Evolutionary conservation across 2,888 invertebrate species (phyloP).

Genomic region (Trissoscelio sp.): DNA sequence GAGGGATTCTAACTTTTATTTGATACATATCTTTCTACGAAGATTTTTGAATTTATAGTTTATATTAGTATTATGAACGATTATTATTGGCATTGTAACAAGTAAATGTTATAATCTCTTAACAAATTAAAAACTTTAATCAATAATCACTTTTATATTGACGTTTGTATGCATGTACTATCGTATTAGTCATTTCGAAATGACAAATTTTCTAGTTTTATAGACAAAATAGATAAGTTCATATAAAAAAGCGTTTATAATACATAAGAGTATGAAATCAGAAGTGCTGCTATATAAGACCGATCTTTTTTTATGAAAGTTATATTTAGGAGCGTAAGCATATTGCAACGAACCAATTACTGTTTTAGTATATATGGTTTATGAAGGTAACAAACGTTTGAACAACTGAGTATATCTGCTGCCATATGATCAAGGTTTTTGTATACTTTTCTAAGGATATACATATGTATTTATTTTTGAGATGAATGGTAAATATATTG

Average conservation of each 20-base stretch:
- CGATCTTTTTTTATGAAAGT: conserved; percentile 8
- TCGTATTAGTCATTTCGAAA: conserved; percentile 49
- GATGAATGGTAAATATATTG: conserved; percentile 33
- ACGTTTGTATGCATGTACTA: conserved; percentile 16
- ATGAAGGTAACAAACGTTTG: conserved; percentile 22
- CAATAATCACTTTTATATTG: conserved; percentile 8
- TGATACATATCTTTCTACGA: conserved; percentile 3
- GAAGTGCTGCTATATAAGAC: conserved; percentile 21
- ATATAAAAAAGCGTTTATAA: conserved; percentile 14
- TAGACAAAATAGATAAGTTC: conserved; percentile 15
- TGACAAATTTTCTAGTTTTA: conserved; percentile 49
- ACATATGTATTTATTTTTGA: conserved; percentile 55
- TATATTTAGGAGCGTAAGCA: conserved; percentile 32
- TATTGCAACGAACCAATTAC: conserved; percentile 47
- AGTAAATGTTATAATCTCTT: conserved; percentile 16
- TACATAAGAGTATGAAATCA: conserved; percentile 17
- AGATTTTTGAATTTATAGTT: not conserved
- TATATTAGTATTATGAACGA: conserved; percentile 36
- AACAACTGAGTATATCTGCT: conserved; percentile 31
- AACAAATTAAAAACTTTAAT: not conserved
- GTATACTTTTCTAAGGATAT: conserved; percentile 30
- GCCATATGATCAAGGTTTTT: conserved; percentile 54
- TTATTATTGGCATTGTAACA: conserved; percentile 1
- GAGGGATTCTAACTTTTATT: conserved; percentile 29
- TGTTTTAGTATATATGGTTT: conserved; percentile 7